A percentile compares a stretch with the other conserved stretches of the same genome.
Evolutionary conservation across 2,797 vertebrate genomes (phyloP).

Genomic region (Cephalopachus bancanus): DNA sequence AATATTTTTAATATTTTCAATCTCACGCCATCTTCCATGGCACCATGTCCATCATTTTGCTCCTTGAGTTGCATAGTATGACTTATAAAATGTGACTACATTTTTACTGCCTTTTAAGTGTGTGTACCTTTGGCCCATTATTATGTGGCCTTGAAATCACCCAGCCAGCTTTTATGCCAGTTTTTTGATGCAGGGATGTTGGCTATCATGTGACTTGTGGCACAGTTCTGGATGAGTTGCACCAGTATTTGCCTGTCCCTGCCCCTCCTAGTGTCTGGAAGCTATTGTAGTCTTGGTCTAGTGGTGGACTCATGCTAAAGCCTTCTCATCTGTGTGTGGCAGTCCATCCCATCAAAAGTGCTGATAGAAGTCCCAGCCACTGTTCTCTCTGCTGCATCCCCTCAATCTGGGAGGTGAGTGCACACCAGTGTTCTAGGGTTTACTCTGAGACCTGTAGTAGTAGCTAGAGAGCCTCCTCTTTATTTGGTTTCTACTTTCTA

Average conservation of each 20-base stretch:
- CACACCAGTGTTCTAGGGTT: not conserved
- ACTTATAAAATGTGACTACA: not conserved
- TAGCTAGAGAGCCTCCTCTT: not conserved
- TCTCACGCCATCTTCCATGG: not conserved
- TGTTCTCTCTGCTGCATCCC: not conserved
- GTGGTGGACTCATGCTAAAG: not conserved
- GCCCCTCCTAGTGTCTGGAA: not conserved
- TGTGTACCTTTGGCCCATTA: not conserved
- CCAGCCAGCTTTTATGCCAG: not conserved
- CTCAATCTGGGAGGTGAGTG: rapidly evolving
- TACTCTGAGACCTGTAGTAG: not conserved
- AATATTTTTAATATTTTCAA: slow-evolving; percentile 41
- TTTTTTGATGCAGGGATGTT: not conserved
- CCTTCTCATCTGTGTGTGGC: not conserved
- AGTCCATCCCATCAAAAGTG: not conserved
- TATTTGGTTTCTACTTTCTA: not conserved
- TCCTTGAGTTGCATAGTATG: not conserved
- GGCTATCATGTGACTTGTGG: not conserved
- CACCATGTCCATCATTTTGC: not conserved
- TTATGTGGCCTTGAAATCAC: slow-evolving; percentile 18
- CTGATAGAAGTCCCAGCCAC: not conserved
- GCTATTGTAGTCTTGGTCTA: not conserved
- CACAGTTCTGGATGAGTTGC: not conserved
- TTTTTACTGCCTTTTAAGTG: not conserved
- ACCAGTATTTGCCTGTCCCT: not conserved